Evolutionary conservation across 2,888 invertebrate species (phyloP), one percentile per base, ranked within the genome.

Genomic region (Tanypteryx hageni): DNA sequence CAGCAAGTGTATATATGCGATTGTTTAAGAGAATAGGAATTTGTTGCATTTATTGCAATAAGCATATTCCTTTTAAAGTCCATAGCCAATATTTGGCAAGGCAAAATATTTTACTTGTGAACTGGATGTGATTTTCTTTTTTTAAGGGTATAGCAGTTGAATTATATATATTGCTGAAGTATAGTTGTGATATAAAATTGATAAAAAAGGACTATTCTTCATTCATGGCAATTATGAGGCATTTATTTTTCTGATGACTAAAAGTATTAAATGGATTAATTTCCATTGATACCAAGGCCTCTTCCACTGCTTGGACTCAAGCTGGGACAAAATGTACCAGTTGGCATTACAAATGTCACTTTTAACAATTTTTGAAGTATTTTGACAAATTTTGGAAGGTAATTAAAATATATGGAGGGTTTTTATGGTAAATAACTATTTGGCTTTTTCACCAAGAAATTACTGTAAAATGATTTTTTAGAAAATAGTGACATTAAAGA

Each of bases 41-140:
- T 11, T 76, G 27, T 68, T 68, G 5, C 68, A 18, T 22, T 18
- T 7, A 14, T 64, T 18, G 18, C 64, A 64, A 64, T n/a, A n/a
- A 44, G 68, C 76, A n/a, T 13, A 22, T 22, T 76, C 76, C 27
- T 22, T 27, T 76, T 76, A 76, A 22, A 18, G 3, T 10, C 13
- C 11, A 27, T 76, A 13, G 76, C 76, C 76, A 76, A 76, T 76
- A 76, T 76, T 76, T 76, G 76, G 76, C 76, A 76, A 13, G 27
- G 13, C 11, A 27, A 27, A 76, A 44, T 5, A 44, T 44, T 44
- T 44, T 27, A 22, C 27, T 68, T 76, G 76, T 76, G 27, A 27
- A 76, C 27, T 27, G 18, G 27, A 14, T 22, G 76, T 10, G 13
- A 22, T 8, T 22, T 76, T 27, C 0, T 5, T 18, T 16, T 61